Conservation (phyloP, 1,140 invertebrate genomes). For the Macrosteles quadrilineatus region DNA sequence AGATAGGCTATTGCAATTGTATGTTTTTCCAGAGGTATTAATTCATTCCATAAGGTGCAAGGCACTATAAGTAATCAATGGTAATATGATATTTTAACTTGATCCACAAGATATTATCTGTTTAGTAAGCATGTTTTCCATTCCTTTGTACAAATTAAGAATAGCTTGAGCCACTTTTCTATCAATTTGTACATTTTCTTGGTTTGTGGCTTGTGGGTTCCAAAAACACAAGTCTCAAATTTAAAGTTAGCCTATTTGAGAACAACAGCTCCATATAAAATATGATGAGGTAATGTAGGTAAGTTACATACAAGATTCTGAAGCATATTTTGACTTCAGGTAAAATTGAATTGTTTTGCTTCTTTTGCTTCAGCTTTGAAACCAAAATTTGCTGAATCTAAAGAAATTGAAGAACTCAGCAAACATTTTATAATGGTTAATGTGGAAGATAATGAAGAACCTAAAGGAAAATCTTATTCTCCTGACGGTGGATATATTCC, state of each 20-base stretch:
- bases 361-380: constrained; percentile 50
- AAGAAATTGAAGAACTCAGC: constrained; percentile 57
- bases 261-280: too few species aligned
- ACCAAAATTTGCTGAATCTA: constrained; percentile 57
- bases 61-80: neutral
- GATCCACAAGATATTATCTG: too few species aligned
- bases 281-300: too few species aligned
- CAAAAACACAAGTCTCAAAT: too few species aligned
- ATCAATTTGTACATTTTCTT: too few species aligned
- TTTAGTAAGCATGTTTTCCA: neutral
- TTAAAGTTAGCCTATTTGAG: too few species aligned
- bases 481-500: constrained; percentile 64
- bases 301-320: too few species aligned
- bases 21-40: constrained; percentile 3
- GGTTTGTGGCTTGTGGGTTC: too few species aligned
- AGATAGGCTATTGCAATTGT: neutral
- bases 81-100: too few species aligned
- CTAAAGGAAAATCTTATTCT: constrained; percentile 51
- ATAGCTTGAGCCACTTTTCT: too few species aligned
- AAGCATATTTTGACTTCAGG: too few species aligned
- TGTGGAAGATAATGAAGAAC: constrained; percentile 58
- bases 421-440: constrained; percentile 63
- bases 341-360: too few species aligned
- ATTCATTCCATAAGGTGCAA: neutral
- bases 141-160: neutral